Percentiles rank a stretch among this genome's conserved stretches.
Conservation (phyloP, 2,113 vertebrate genomes). For the Embiotoca jacksoni region DNA sequence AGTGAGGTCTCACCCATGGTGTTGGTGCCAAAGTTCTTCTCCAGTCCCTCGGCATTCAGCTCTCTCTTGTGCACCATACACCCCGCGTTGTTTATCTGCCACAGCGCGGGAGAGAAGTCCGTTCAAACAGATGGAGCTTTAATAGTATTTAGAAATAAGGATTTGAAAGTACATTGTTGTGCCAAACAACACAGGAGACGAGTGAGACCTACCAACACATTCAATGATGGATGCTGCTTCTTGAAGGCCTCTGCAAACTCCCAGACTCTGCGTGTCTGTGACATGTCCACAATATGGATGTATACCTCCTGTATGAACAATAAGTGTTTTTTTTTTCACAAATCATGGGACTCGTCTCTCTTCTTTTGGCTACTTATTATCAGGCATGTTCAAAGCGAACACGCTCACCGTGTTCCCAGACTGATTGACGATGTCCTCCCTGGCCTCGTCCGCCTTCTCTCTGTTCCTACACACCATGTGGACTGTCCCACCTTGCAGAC, state of each 20-base stretch:
- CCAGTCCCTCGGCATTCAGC: conserved; percentile 76
- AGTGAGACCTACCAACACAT: conserved; percentile 77
- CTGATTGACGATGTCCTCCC: conserved; percentile 73
- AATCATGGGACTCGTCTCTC: not conserved
- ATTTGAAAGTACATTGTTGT: not conserved
- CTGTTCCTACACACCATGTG: conserved; percentile 85
- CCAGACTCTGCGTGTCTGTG: conserved; percentile 78
- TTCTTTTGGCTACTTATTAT: not conserved
- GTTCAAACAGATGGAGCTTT: not conserved
- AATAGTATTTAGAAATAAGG: not conserved
- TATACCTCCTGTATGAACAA: conserved; percentile 75
- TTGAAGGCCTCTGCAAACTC: conserved; percentile 83
- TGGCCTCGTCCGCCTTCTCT: conserved; percentile 81
- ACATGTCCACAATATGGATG: conserved; percentile 81
- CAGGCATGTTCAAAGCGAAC: not conserved
- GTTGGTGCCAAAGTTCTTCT: conserved; percentile 85
- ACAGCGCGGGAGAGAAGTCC: not conserved
- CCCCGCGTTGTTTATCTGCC: conserved; percentile 85
- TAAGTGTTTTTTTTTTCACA: not conserved
- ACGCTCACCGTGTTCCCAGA: conserved; percentile 77
- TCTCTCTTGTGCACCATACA: conserved; percentile 81
- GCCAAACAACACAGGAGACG: not conserved
- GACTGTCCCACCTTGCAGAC: conserved; percentile 77
- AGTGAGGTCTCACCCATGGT: conserved; percentile 78
- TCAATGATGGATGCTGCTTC: conserved; percentile 75